Evolutionary conservation across 1,140 invertebrate genomes (phyloP), one percentile per base, ranked within the genome.

Genomic region (Calephelis virginiensis): DNA sequence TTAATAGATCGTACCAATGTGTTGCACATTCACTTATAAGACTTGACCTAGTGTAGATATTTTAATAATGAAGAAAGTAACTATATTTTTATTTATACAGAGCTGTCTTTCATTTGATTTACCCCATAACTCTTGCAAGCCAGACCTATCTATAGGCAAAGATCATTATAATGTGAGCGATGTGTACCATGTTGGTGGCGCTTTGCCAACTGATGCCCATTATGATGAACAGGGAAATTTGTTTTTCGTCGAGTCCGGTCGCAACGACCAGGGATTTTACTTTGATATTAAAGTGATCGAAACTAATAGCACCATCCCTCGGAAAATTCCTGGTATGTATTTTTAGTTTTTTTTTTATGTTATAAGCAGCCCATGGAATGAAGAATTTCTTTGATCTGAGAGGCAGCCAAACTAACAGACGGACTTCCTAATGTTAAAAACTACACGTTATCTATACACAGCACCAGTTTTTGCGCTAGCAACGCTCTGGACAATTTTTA

Each of bases 201-300:
- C 73, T 3, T 76, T 72, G 56, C 86, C 86, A 6, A 82, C 78
- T 8, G 82, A 89, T 45, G 80, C 82, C 7, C 84, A 86, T 59
- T 87, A 76, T 62, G 86, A 89, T 67, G 70, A 67, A 10, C 73
- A 73, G 53, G 86, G 83, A 8, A 86, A 89, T 67, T 71, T 89
- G 60, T 89, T 89, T 63, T 89, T 80, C 11, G 82, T 89, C 4
- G 76, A 79, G 67, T 75, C 78, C 9, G 77, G 78, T 46, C 68
- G 68, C 8, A 80, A 83, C 46, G 62, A 70, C 7, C 69, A 80
- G 7, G 86, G 80, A 12, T 85, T 78, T 59, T 81, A 77, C 56
- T 89, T 82, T 66, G 76, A 87, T 64, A 70, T 78, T 11, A 79
- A 83, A 67, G 63, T 86, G 40, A 76, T 86, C 28, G 82, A 73